A percentile compares a stretch with the other conserved stretches of the same genome.
phyloP scores from a whole-genome alignment of 2,113 vertebrate species.

The Gymnobelideus leadbeateri region DNA sequence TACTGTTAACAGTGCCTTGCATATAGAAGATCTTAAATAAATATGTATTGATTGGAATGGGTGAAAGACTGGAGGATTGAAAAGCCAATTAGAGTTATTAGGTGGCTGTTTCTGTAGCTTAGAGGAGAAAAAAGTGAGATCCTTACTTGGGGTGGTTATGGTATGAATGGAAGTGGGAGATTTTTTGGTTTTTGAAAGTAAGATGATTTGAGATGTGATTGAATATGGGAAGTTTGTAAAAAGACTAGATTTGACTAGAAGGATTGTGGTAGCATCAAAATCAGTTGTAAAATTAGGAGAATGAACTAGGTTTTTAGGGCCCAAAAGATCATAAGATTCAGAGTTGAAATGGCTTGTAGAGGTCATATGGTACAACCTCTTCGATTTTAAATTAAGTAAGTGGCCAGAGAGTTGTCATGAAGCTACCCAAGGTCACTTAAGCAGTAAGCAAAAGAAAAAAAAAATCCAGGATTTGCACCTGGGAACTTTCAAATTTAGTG shows the following conservation, averaged over 20 bases:
- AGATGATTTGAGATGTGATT: background rate
- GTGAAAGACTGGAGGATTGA: background rate
- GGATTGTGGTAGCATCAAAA: background rate
- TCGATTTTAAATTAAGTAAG: background rate
- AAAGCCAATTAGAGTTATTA: background rate
- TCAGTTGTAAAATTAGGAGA: background rate
- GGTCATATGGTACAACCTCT: background rate
- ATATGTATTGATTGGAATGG: background rate
- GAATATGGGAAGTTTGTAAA: background rate
- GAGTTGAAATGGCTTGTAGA: background rate
- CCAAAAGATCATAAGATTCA: background rate
- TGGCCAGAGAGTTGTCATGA: background rate
- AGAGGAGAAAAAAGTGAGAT: background rate
- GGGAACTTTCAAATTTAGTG: background rate
- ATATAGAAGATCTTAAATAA: background rate
- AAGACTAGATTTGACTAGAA: background rate
- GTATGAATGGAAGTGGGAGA: background rate
- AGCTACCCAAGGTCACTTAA: background rate
- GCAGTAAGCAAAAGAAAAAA: background rate
- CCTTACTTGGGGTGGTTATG: background rate
- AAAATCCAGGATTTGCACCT: background rate
- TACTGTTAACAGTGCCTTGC: background rate
- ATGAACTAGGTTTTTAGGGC: background rate
- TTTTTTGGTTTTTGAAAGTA: background rate
- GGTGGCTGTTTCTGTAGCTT: background rate